Conservation (phyloP, 2,113 vertebrate genomes). For the Sylvilagus bachmani region DNA sequence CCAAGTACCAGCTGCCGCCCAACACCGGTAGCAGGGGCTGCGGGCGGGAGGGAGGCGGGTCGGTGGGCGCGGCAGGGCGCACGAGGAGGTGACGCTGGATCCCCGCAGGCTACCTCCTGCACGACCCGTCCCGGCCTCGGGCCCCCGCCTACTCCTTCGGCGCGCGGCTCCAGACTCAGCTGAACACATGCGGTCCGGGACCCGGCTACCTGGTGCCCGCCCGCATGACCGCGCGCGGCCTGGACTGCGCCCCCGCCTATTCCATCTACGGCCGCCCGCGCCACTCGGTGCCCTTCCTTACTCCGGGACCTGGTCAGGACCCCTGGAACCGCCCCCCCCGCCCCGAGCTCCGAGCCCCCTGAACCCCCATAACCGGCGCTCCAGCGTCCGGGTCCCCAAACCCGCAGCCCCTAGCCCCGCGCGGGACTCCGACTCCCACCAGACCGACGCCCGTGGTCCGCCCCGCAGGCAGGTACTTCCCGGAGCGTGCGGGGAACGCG, state of each 20-base stretch:
- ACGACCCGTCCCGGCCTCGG: conserved; percentile 91
- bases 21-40: conserved; percentile 87
- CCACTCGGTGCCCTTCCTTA: conserved; percentile 74
- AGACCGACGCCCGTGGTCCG: background rate
- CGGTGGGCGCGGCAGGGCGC: background rate
- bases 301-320: conserved; percentile 92
- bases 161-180: conserved; percentile 65
- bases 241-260: conserved; percentile 87
- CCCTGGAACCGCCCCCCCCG: background rate
- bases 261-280: conserved; percentile 89
- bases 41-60: background rate
- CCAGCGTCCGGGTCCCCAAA: background rate
- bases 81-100: conserved; percentile 1
- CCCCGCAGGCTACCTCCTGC: conserved; percentile 81
- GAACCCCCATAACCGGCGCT: background rate
- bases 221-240: conserved; percentile 88
- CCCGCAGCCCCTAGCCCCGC: background rate
- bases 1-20: conserved; percentile 91
- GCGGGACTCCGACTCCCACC: background rate
- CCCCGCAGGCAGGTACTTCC: conserved; percentile 90
- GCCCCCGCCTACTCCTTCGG: conserved; percentile 93
- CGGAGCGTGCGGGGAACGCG: conserved; percentile 86
- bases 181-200: conserved; percentile 87
- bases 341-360: background rate
- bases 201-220: conserved; percentile 90